Evolutionary conservation across 2,113 vertebrate species (phyloP).

Genomic region (Nestor notabilis): DNA sequence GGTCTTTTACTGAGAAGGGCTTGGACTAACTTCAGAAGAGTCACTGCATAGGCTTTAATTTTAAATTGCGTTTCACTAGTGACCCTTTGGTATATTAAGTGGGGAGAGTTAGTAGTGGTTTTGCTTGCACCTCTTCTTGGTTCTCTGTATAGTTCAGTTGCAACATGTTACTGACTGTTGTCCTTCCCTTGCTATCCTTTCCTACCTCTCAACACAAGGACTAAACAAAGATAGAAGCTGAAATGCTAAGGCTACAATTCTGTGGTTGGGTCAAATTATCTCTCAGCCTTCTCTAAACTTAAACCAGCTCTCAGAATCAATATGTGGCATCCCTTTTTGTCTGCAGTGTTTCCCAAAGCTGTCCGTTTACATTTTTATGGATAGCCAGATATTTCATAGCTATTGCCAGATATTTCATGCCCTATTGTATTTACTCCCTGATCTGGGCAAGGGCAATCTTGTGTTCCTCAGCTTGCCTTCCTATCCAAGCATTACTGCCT

Average conservation of each 20-base stretch:
- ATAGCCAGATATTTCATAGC: background rate
- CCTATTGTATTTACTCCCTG: background rate
- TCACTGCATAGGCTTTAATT: background rate
- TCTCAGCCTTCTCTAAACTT: background rate
- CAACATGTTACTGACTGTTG: background rate
- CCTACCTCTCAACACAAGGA: background rate
- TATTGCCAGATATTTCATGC: background rate
- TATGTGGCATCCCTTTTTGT: background rate
- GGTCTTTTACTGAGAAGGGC: background rate
- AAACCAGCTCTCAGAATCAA: background rate
- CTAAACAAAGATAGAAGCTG: background rate
- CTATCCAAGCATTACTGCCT: background rate
- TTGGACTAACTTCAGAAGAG: background rate
- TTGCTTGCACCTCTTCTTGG: background rate
- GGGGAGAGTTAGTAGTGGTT: background rate
- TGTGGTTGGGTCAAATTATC: background rate
- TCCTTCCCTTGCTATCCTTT: background rate
- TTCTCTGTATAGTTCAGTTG: background rate
- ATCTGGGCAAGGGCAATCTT: background rate
- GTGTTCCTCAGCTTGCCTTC: background rate
- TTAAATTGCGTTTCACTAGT: background rate
- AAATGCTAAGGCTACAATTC: background rate
- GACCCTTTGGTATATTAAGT: background rate
- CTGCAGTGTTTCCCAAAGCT: background rate
- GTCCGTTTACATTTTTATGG: background rate